Evolutionary conservation across 2,797 vertebrate genomes (phyloP), one percentile per base, ranked within the genome.

Genomic region (Sphenodon punctatus): DNA sequence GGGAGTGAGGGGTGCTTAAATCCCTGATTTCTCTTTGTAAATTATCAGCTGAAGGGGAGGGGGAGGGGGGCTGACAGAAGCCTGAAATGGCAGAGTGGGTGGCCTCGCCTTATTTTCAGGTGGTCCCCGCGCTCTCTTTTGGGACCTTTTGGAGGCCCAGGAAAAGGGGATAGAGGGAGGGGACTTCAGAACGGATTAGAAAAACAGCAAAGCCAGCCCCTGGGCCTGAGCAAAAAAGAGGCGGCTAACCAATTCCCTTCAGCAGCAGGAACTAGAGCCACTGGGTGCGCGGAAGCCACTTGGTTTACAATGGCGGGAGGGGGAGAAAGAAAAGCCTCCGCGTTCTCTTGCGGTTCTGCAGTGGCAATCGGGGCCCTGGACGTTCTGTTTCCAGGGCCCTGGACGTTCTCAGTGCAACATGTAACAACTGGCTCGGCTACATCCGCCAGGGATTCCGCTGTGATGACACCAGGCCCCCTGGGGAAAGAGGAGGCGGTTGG

Each of bases 61-160:
- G 71, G 78, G 78, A 80, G 90, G 68, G 89, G 78, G 90, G 89
- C 83, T 93, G 90, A 84, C 89, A 90, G 92, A 86, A 86, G 89
- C 67, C 81, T 80, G 49, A 79, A 82, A 86, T 78, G 82, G 73
- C 91, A 68, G 87, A 61, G 92, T 95, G 93, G 95, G 94, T 95
- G 95, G 93, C 93, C 95, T 86, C 22, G 89, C 85, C 89, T 88
- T n/a, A 83, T 90, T 85, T 94, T 93, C 93, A 95, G 93, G 94
- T 94, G 94, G 94, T 94, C 92, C 87, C 88, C 78, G 78, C 61
- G 63, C 85, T 89, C 90, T 88, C 91, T 89, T 88, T 88, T 78
- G 91, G 92, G 93, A 94, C 93, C 92, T 90, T 89, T 85, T 36
- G n/a, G 93, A 88, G 94, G 94, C 94, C 93, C 90, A 87, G 84